These are phyloP conservation scores for Pyrocoelia pectoralis DNA, from an alignment of 2,888 invertebrate genomes.

Conservation along the genomic window DNA sequence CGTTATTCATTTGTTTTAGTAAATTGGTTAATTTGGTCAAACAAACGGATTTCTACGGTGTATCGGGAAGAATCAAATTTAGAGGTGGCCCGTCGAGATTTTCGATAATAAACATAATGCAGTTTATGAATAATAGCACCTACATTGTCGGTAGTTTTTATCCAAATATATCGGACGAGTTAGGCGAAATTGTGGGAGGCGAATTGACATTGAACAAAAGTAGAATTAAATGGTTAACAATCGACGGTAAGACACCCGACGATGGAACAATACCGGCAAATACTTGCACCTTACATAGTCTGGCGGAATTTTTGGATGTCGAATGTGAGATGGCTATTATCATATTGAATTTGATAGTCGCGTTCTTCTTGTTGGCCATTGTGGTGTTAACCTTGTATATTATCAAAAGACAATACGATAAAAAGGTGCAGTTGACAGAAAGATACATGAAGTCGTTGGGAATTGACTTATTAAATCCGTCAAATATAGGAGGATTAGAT, in stretches of 20 bases:
- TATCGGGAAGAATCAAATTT: slow-evolving; percentile 77
- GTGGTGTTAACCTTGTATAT: slow-evolving; percentile 67
- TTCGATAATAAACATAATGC: slow-evolving; percentile 67
- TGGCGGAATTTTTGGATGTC: slow-evolving; percentile 73
- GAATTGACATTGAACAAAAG: slow-evolving; percentile 63
- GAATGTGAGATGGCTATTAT: slow-evolving; percentile 79
- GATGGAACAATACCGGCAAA: slow-evolving; percentile 70
- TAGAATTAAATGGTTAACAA: slow-evolving; percentile 71
- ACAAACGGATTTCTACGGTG: slow-evolving; percentile 74
- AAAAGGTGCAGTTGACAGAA: slow-evolving; percentile 70
- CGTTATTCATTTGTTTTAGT: slow-evolving; percentile 22
- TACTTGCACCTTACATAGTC: slow-evolving; percentile 71
- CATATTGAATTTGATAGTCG: slow-evolving; percentile 67
- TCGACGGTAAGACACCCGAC: slow-evolving; percentile 67
- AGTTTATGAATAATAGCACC: slow-evolving; percentile 64
- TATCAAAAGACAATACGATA: slow-evolving; percentile 74
- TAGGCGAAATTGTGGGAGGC: slow-evolving; percentile 63
- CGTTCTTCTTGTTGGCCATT: slow-evolving; percentile 65
- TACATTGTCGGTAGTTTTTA: slow-evolving; percentile 66
- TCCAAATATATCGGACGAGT: slow-evolving; percentile 62
- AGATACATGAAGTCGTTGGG: slow-evolving; percentile 77
- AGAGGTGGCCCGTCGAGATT: slow-evolving; percentile 73
- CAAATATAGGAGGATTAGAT: slow-evolving; percentile 68
- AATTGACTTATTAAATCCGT: slow-evolving; percentile 63
- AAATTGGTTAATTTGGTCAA: slow-evolving; percentile 68